These are phyloP conservation scores for Philopotamus ludificatus DNA, from an alignment of 1,140 invertebrate species.

Conservation along the genomic window DNA sequence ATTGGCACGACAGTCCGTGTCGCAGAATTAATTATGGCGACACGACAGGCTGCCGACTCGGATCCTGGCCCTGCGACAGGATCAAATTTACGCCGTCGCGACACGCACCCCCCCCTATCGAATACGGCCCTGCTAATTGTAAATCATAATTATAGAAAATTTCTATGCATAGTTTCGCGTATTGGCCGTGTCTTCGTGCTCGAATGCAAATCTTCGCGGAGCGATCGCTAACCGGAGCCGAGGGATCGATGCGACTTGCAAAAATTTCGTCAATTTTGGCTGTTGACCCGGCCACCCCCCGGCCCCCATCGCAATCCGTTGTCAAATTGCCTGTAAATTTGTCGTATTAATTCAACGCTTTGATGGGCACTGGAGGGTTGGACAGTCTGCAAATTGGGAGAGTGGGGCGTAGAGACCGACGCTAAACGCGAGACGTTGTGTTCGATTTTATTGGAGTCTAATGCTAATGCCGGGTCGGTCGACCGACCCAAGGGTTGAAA, in stretches of 20 bases:
- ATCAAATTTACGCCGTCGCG: constrained; percentile 12
- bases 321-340: constrained; percentile 30
- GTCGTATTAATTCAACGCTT: constrained; percentile 24
- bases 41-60: constrained; percentile 16
- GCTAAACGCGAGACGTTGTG: constrained; percentile 15
- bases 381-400: background rate
- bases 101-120: constrained; percentile 17
- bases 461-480: constrained; percentile 25
- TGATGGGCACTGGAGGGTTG: background rate
- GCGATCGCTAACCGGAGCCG: no score
- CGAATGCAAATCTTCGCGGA: no score
- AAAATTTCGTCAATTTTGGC: background rate
- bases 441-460: constrained; percentile 37
- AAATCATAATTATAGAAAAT: constrained; percentile 24
- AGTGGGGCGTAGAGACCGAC: background rate
- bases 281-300: background rate
- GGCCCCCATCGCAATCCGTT: background rate
- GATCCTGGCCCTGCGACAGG: constrained; percentile 11
- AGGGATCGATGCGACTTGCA: no score
- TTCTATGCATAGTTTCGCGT: background rate
- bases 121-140: constrained; percentile 15
- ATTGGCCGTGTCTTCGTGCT: background rate
- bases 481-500: constrained; percentile 6
- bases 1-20: background rate
- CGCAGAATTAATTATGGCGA: constrained; percentile 23